Evolutionary conservation across 2,888 invertebrate genomes (phyloP), one percentile per base, ranked within the genome.

Genomic region (Carcina quercana): DNA sequence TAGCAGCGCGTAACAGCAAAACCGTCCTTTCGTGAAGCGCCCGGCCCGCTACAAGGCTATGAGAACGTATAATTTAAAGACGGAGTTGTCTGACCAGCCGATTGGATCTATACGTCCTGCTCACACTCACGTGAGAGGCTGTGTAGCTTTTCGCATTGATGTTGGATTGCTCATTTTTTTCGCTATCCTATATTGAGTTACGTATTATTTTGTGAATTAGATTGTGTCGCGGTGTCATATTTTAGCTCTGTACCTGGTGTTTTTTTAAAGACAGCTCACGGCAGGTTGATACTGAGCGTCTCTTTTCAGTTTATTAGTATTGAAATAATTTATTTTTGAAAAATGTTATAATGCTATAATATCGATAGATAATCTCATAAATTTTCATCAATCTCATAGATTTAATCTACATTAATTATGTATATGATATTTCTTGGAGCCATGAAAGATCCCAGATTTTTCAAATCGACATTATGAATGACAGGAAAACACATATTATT

Each of bases 21-120:
- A 68, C 34, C 6, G 59, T 33, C 64, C 26, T 60, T 78, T 45
- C 45, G 32, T 8, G 22, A 38, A 54, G 42, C 45, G 40, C 43
- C 45, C 43, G 47, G 32, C 30, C 40, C 44, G 58, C 63, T 72
- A 71, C 80, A 79, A 83, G 82, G 82, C 83, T 82, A 82, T 83
- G 83, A 83, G 83, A 83, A 83, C 83, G 75, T 83, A 72, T 82
- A 82, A 83, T 83, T 83, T 80, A 73, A 82, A 79, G 83, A 78
- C 80, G 83, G 69, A 72, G 71, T 49, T 63, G 63, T 28, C 61
- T 40, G 43, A 51, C 47, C 41, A 42, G 45, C 50, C 42, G 47
- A 40, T 43, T 32, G 26, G 29, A 30, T 76, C 63, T 53, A 49
- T 28, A 43, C 37, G 53, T 80, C 83, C 63, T 72, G 43, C 35